Percentiles rank a stretch among this genome's conserved stretches.
These are phyloP conservation scores for Theretra japonica DNA, from an alignment of 2,888 invertebrate species.

Conservation along the genomic window DNA sequence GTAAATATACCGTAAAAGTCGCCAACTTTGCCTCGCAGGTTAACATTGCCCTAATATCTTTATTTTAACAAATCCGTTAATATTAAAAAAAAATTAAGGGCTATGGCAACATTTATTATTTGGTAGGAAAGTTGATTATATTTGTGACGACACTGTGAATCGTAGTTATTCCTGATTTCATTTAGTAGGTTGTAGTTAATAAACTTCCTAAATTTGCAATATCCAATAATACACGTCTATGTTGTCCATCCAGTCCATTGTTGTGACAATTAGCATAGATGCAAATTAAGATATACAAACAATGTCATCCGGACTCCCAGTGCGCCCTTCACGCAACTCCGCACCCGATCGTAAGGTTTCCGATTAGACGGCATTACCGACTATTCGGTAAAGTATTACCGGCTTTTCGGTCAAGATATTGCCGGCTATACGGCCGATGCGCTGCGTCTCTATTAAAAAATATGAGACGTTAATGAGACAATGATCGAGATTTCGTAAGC, in stretches of 20 bases:
- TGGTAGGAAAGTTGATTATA: too few species aligned
- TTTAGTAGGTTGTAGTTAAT: too few species aligned
- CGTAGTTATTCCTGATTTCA: too few species aligned
- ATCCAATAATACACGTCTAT: too few species aligned
- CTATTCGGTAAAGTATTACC: constrained; percentile 15
- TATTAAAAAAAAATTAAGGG: too few species aligned
- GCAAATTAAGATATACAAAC: not conserved
- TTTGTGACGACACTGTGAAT: too few species aligned
- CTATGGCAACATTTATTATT: too few species aligned
- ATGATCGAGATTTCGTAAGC: not conserved
- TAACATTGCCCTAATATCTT: too few species aligned
- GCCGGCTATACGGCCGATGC: constrained; percentile 12
- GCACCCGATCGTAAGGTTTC: constrained; percentile 9
- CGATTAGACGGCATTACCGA: constrained; percentile 22
- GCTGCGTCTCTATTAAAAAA: constrained; percentile 1
- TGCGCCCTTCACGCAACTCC: constrained; percentile 17
- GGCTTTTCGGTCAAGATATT: constrained; percentile 5
- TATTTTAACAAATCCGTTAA: too few species aligned
- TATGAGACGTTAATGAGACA: constrained; percentile 9
- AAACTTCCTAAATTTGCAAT: too few species aligned
- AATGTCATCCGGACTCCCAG: not conserved
- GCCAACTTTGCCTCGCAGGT: too few species aligned
- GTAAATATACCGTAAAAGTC: too few species aligned
- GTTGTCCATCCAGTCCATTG: not conserved
- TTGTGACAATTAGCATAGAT: not conserved